A percentile compares a stretch with the other conserved stretches of the same genome.
These are phyloP conservation scores for Protobothrops mucrosquamatus DNA, from an alignment of 2,113 vertebrate species.

Conservation along the genomic window DNA sequence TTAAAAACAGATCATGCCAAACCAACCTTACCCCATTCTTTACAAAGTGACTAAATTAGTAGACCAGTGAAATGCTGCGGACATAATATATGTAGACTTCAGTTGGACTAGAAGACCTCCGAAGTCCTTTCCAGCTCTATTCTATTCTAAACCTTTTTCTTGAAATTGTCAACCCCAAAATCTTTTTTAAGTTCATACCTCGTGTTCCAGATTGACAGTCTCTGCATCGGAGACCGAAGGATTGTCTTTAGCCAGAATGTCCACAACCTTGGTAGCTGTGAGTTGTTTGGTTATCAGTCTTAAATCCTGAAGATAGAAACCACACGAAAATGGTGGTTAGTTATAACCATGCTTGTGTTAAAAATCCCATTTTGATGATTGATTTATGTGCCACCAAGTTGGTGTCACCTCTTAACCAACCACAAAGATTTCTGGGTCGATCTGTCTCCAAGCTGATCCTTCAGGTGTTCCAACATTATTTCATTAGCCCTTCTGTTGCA, in stretches of 20 bases:
- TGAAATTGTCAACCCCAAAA: background rate
- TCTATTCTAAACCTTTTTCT: background rate
- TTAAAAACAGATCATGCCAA: background rate
- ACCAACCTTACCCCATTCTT: background rate
- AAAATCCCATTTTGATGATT: background rate
- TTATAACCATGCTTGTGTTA: background rate
- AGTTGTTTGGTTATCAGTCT: slow-evolving; percentile 74
- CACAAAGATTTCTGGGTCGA: background rate
- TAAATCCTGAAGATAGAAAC: slow-evolving; percentile 73
- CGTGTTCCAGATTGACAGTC: slow-evolving; percentile 72
- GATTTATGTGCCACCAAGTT: background rate
- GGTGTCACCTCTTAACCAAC: background rate
- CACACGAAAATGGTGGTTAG: too few species aligned
- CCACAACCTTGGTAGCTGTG: slow-evolving; percentile 72
- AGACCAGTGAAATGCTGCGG: background rate
- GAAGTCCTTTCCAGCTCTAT: too few species aligned
- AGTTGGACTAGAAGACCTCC: background rate
- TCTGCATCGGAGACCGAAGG: slow-evolving; percentile 43
- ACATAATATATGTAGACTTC: background rate
- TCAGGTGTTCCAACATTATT: too few species aligned
- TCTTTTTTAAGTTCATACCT: slow-evolving; percentile 70
- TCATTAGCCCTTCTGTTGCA: background rate
- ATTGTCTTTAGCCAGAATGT: slow-evolving; percentile 74
- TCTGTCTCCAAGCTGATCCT: background rate
- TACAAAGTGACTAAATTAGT: background rate